Base-by-base conservation (phyloP, 2,888 invertebrate genomes). In the Notodonta ziczac region DNA sequence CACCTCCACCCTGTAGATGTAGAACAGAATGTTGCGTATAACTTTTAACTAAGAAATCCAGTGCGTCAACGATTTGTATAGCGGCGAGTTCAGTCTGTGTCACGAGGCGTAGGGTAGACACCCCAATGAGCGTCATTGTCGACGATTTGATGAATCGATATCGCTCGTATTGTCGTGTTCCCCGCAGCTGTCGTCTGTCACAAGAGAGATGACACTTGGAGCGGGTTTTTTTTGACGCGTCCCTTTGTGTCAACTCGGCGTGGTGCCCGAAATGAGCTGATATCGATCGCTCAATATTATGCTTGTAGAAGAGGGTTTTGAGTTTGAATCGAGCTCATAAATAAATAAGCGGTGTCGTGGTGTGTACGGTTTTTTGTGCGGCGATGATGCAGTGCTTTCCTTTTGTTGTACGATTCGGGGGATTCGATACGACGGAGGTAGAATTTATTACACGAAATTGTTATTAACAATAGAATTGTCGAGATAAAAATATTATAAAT, bases 111-210 rank as follows among this genome's bases (percentile, higher is more conserved):
- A 82, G 88, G 88, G 86, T 86, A 84, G 80, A 78, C 82, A 81
- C 84, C 89, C 86, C 86, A 84, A 82, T 77, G 81, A 83, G 84
- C 78, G 73, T 77, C 79, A 81, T 87, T 88, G 89, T 89, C 83
- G 82, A 78, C 79, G 78, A 77, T 81, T 84, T 90, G 91, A 91
- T 90, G 86, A 91, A 91, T 91, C 87, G 91, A 89, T 88, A 85
- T 81, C 74, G 81, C 75, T 76, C 78, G 84, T 82, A 88, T 90
- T 91, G 90, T 90, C 82, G 80, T 81, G 83, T 82, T 79, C 84
- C 86, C 87, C 88, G 82, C 91, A 93, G 93, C 93, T 92, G 91
- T 92, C 90, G 84, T 82, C 87, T 88, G 91, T 90, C 91, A 89
- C 83, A 80, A 83, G 81, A 75, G 85, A 86, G 89, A 90, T 91